Base-by-base conservation (phyloP, 2,797 vertebrate genomes). In the Gephyroberyx darwinii region DNA sequence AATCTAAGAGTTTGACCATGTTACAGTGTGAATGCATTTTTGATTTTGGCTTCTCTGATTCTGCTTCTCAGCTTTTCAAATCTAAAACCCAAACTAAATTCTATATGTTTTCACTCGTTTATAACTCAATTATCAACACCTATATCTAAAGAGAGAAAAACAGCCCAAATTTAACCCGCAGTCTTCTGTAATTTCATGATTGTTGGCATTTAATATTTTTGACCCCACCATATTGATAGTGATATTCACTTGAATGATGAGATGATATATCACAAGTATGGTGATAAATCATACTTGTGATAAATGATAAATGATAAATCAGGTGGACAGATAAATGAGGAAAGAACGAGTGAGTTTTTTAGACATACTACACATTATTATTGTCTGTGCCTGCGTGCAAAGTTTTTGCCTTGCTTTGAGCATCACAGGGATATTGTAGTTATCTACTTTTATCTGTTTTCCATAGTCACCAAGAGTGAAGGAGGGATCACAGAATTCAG, bases 381-480 rank as follows among this genome's bases (percentile, higher is more conserved):
- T 70, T 37, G 48, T 82, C 65, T 78, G 71, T 80, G 65, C 83
- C 52, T 51, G 62, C 12, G 30, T 68, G 67, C 73, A 54, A 26
- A 26, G 57, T 78, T 85, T 64, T 17, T 62, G 52, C 56, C 80
- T 77, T n/a, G 57, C 65, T 61, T 0, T 64, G 58, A 33, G 6
- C 13, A 0, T 7, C 37, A 1, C 13, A 3, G 12, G 33, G n/a
- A 77, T 17, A 20, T 31, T 35, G 16, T 20, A 0, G 35, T 33
- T 13, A 2, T 19, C 37, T 58, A 43, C 26, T 14, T 60, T 10
- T 82, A 10, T 86, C 19, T 81, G 47, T 69, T 77, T 78, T 77
- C 68, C 89, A 82, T 80, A 99, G 98, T 99, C 97, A 81, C 98
- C 97, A n/a, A 94, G 98, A 93, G 97, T 99, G 87, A 99, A 97